Conservation (phyloP, 2,888 invertebrate species). For the Mesorhabditis spiculigera region DNA sequence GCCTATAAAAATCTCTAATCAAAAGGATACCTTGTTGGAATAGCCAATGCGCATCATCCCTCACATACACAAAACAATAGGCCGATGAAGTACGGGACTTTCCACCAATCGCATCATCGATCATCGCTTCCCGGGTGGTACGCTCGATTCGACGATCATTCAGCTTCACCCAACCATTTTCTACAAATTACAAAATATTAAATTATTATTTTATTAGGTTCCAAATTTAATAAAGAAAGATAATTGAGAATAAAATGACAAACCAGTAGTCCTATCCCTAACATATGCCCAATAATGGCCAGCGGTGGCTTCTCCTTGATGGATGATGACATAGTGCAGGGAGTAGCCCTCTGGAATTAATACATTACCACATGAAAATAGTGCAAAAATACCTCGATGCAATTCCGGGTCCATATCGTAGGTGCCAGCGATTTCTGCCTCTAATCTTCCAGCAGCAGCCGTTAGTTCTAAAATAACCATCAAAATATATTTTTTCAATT, state of each 20-base stretch:
- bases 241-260: neutral
- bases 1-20: too few relatives aligned
- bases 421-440: neutral
- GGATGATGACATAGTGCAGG: constrained; percentile 23
- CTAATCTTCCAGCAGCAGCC: too few relatives aligned
- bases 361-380: neutral
- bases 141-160: constrained; percentile 14
- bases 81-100: neutral
- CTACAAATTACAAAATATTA: constrained; percentile 2
- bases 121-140: constrained; percentile 11
- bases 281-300: constrained; percentile 31
- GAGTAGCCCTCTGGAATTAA: constrained; percentile 13
- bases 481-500: too few relatives aligned
- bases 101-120: constrained; percentile 11
- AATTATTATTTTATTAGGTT: neutral
- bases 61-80: neutral
- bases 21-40: neutral
- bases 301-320: constrained; percentile 22
- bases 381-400: neutral
- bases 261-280: constrained; percentile 7
- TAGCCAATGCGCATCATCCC: neutral
- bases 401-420: neutral
- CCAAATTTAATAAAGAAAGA: too few relatives aligned
- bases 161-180: constrained; percentile 14
- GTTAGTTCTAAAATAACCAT: too few relatives aligned